A percentile compares a stretch with the other conserved stretches of the same genome.
Conservation (phyloP, 2,113 vertebrate species). For the Hyperoodon ampullatus region DNA sequence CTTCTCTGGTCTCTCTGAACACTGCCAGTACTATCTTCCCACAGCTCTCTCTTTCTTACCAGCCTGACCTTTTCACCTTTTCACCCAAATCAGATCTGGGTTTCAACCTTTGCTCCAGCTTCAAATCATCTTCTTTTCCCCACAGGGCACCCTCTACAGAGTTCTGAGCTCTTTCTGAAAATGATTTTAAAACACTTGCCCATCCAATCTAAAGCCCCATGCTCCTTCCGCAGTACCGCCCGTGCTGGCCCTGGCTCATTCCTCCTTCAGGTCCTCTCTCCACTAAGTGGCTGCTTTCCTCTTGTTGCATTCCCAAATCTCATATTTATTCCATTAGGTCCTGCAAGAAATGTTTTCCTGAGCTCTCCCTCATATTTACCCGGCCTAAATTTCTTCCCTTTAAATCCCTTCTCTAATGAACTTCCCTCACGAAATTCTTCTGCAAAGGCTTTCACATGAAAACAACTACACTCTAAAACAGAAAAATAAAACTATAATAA, state of each 20-base stretch:
- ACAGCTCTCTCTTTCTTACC: not conserved
- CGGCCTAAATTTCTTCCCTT: too few relatives aligned
- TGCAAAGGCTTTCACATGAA: slow-evolving; percentile 27
- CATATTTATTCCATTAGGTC: not conserved
- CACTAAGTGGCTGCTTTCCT: not conserved
- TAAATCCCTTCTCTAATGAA: slow-evolving; percentile 21
- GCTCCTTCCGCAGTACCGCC: not conserved
- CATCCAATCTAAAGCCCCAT: not conserved
- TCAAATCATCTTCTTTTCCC: slow-evolving; percentile 37
- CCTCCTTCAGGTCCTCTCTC: not conserved
- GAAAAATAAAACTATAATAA: slow-evolving; percentile 56
- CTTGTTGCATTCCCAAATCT: not conserved
- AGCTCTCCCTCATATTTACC: not conserved
- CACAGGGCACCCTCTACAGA: slow-evolving; percentile 46
- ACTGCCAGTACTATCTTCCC: slow-evolving; percentile 3
- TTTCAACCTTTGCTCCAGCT: slow-evolving; percentile 59
- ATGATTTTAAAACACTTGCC: slow-evolving; percentile 24
- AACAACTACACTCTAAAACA: slow-evolving; percentile 36
- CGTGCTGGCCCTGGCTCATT: not conserved
- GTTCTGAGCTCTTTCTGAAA: slow-evolving; percentile 19
- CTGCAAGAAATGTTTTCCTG: not conserved
- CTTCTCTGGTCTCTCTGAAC: slow-evolving; percentile 55
- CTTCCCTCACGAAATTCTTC: not conserved
- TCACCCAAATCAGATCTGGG: slow-evolving; percentile 46
- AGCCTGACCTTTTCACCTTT: slow-evolving; percentile 53